Evolutionary conservation across 53 echinoderm and acorn worm genomes (phyloP).

Genomic region (Pentamera pediparva): DNA sequence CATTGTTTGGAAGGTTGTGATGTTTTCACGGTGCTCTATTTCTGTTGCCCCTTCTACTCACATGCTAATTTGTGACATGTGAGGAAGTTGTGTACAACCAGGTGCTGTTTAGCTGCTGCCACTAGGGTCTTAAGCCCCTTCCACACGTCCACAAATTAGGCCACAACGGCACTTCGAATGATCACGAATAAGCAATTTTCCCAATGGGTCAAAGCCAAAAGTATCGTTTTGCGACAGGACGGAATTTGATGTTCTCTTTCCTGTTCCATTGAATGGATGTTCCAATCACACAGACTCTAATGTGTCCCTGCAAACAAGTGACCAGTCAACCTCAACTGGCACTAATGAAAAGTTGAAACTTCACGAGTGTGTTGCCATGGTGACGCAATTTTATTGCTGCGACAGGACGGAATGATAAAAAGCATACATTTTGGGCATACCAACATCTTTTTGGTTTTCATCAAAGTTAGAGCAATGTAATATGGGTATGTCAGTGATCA

Average conservation of each 20-base stretch:
- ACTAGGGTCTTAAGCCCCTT: too few species aligned
- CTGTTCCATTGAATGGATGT: neutral
- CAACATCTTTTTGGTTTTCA: slow-evolving; percentile 4
- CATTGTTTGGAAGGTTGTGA: too few species aligned
- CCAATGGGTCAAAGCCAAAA: slow-evolving; percentile 17
- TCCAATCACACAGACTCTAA: neutral
- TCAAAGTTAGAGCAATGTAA: slow-evolving; percentile 2
- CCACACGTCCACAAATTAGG: too few species aligned
- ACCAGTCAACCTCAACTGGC: neutral
- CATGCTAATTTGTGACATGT: too few species aligned
- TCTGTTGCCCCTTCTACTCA: too few species aligned
- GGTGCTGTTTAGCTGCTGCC: too few species aligned
- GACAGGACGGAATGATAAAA: slow-evolving; percentile 19
- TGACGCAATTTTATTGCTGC: slow-evolving; percentile 3
- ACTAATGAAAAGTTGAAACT: slow-evolving; percentile 2
- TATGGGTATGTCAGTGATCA: neutral
- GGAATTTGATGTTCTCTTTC: neutral
- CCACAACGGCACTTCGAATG: too few species aligned
- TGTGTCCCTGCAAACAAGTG: neutral
- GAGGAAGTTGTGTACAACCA: too few species aligned
- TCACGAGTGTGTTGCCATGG: neutral
- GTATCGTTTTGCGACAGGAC: slow-evolving; percentile 5
- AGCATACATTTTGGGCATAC: neutral
- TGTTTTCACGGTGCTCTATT: too few species aligned
- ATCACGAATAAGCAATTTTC: too few species aligned